These are phyloP conservation scores for Xenentodon cancila DNA, from an alignment of 2,797 vertebrate species.

Conservation along the genomic window DNA sequence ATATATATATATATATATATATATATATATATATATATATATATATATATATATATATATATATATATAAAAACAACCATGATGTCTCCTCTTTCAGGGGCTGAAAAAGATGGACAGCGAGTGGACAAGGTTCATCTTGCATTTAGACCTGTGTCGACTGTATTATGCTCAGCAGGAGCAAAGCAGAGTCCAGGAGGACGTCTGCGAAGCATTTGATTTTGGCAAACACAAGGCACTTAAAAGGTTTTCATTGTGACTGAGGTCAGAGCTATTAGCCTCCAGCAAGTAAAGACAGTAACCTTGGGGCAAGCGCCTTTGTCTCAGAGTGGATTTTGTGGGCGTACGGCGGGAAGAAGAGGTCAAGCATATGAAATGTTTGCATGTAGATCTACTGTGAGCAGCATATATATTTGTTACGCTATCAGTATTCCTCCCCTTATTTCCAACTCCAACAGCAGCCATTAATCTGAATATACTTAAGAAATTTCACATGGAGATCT, in stretches of 20 bases:
- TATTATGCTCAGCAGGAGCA: slow-evolving; percentile 25
- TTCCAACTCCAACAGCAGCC: slow-evolving; percentile 16
- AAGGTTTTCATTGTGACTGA: slow-evolving; percentile 50
- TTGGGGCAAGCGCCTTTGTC: slow-evolving; percentile 51
- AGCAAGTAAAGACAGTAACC: slow-evolving; percentile 53
- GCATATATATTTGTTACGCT: slow-evolving; percentile 1
- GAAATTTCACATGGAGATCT: slow-evolving; percentile 27
- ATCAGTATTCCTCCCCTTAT: slow-evolving; percentile 9
- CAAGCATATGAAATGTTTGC: slow-evolving; percentile 53
- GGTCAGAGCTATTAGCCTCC: slow-evolving; percentile 59
- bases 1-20: too few relatives aligned
- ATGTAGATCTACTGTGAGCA: slow-evolving; percentile 37
- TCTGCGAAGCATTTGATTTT: slow-evolving; percentile 32
- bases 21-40: too few relatives aligned
- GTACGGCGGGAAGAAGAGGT: slow-evolving; percentile 41
- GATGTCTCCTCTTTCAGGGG: background rate
- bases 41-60: too few relatives aligned
- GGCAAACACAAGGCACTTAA: slow-evolving; percentile 44
- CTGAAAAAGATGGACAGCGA: slow-evolving; percentile 1
- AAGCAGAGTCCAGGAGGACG: slow-evolving; percentile 37
- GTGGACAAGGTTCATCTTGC: slow-evolving; percentile 18
- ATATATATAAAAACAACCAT: background rate
- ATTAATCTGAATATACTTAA: slow-evolving; percentile 45
- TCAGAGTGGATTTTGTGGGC: slow-evolving; percentile 55
- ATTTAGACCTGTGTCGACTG: slow-evolving; percentile 18